These are phyloP conservation scores for Osmoderma eremita DNA, from an alignment of 2,888 invertebrate species.

Conservation along the genomic window DNA sequence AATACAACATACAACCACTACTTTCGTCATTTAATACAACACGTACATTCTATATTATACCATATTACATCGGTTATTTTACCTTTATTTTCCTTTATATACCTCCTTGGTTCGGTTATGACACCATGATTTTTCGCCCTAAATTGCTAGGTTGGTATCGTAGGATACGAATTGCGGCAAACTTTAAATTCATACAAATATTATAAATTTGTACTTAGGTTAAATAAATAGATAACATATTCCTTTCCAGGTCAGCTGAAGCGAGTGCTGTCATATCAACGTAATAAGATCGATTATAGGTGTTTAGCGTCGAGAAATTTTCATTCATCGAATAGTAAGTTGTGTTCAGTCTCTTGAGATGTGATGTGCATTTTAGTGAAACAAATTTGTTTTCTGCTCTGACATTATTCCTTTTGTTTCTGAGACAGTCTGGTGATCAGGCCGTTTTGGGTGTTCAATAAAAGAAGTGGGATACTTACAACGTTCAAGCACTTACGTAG, in stretches of 20 bases:
- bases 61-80: neutral
- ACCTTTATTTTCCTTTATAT: neutral
- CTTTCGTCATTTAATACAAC: no score
- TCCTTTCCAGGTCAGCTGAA: constrained; percentile 4
- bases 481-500: neutral
- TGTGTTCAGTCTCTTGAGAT: neutral
- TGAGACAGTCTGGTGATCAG: neutral
- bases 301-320: neutral
- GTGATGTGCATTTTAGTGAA: no score
- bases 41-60: no score
- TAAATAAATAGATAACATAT: neutral
- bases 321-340: neutral
- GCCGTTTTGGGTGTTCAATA: neutral
- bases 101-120: constrained; percentile 34
- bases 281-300: neutral
- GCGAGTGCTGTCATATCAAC: neutral
- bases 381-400: no score
- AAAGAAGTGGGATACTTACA: neutral
- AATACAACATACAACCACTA: no score
- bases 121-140: constrained; percentile 33
- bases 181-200: neutral
- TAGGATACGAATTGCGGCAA: neutral
- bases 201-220: no score
- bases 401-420: neutral
- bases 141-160: constrained; percentile 43